Conservation (phyloP, 2,888 invertebrate species). For the Barypeithes pellucidus region DNA sequence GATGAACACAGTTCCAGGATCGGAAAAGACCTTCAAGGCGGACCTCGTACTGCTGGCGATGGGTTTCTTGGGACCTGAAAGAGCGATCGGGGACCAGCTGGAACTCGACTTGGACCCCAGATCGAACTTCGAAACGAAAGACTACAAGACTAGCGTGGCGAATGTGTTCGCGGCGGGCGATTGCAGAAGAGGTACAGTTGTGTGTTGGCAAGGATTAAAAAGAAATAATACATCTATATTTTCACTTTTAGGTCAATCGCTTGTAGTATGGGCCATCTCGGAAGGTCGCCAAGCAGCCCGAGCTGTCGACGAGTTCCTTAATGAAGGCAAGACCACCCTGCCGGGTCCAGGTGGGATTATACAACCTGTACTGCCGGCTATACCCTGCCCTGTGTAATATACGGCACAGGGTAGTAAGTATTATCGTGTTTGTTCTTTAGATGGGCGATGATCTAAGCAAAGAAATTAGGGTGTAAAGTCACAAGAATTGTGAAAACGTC, state of each 20-base stretch:
- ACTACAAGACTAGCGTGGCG: conserved; percentile 91
- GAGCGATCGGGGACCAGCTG: conserved; percentile 87
- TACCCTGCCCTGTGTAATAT: conserved; percentile 65
- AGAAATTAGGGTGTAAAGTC: neutral
- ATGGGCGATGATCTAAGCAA: conserved; percentile 1
- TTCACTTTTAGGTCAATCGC: conserved; percentile 81
- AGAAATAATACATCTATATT: neutral
- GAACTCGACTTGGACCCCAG: conserved; percentile 89
- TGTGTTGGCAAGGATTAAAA: no score
- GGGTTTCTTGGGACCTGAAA: conserved; percentile 98
- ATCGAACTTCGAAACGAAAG: conserved; percentile 92
- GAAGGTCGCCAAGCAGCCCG: conserved; percentile 99
- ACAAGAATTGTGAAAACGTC: neutral
- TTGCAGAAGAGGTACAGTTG: conserved; percentile 91
- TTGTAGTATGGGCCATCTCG: conserved; percentile 98
- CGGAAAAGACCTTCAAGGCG: conserved; percentile 85
- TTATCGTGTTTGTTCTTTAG: conserved; percentile 24
- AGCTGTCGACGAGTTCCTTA: conserved; percentile 90
- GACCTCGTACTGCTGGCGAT: conserved; percentile 97
- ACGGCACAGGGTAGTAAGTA: neutral
- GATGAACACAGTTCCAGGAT: conserved; percentile 89
- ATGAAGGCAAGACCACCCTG: conserved; percentile 83
- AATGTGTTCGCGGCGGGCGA: conserved; percentile 98
- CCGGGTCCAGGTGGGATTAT: conserved; percentile 96
- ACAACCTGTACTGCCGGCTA: conserved; percentile 63